Evolutionary conservation across 2,113 vertebrate genomes (phyloP).

Genomic region (Ailurus styani): DNA sequence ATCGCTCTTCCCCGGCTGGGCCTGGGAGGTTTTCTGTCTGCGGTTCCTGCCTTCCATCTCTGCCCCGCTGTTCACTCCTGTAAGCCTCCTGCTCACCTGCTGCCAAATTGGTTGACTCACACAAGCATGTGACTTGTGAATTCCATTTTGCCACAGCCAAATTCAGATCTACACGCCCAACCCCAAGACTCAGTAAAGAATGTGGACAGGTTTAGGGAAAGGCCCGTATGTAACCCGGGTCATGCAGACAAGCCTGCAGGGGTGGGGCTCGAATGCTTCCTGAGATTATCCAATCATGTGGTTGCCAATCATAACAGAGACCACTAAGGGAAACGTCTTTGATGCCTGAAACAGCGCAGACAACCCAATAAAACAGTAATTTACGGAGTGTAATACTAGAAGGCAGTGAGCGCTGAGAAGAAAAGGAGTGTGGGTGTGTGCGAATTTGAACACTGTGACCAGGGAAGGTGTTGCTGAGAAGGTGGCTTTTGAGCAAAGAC

Average conservation of each 20-base stretch:
- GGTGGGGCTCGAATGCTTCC: not conserved
- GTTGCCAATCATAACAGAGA: accelerated
- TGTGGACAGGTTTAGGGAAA: not conserved
- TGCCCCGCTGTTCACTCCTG: accelerated
- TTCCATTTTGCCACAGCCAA: accelerated
- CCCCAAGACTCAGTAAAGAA: not conserved
- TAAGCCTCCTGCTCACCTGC: not conserved
- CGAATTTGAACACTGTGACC: accelerated
- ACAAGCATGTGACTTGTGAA: not conserved
- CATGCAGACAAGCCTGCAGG: accelerated
- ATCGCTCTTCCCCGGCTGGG: accelerated
- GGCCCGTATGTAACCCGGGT: accelerated
- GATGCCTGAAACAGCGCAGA: no score
- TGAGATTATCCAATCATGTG: accelerated
- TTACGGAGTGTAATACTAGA: accelerated
- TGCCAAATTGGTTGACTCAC: no score
- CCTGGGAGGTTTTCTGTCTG: accelerated
- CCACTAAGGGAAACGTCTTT: not conserved
- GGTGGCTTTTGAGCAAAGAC: not conserved
- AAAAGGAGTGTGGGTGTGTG: accelerated
- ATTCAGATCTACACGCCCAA: accelerated
- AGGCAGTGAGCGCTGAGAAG: accelerated
- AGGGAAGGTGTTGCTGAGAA: not conserved
- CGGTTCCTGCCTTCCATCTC: accelerated
- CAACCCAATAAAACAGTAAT: accelerated